Conservation (phyloP, 2,888 invertebrate species). For the Ophraella communa region DNA sequence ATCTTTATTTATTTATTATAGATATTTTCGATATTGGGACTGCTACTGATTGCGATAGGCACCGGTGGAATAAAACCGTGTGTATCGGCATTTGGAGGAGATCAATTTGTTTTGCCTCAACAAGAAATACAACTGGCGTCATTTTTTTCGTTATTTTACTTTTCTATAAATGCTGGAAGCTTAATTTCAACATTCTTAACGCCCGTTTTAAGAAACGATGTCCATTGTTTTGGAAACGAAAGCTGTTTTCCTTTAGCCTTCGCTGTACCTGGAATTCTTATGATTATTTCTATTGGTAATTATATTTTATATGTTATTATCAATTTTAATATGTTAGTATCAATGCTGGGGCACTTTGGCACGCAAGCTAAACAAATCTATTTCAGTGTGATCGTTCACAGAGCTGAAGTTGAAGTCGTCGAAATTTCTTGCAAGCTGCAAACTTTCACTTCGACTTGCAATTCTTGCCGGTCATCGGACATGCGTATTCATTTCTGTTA, state of each 20-base stretch:
- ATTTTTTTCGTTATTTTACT: conserved; percentile 95
- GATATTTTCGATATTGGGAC: conserved; percentile 64
- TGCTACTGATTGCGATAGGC: conserved; percentile 82
- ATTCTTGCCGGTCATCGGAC: too few relatives aligned
- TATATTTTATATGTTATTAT: too few relatives aligned
- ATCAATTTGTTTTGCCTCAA: conserved; percentile 85
- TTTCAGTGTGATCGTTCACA: too few relatives aligned
- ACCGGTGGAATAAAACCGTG: conserved; percentile 97
- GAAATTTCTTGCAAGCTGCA: too few relatives aligned
- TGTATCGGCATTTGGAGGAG: conserved; percentile 94
- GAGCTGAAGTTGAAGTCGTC: too few relatives aligned
- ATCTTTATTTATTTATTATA: conserved; percentile 3
- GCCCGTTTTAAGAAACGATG: conserved; percentile 82
- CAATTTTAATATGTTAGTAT: too few relatives aligned
- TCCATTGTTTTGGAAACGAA: conserved; percentile 76
- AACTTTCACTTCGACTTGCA: too few relatives aligned
- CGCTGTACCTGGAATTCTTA: conserved; percentile 85
- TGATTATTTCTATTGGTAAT: conserved; percentile 82
- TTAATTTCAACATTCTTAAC: conserved; percentile 87
- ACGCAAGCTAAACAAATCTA: too few relatives aligned
- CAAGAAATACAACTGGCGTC: conserved; percentile 79
- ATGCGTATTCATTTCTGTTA: too few relatives aligned
- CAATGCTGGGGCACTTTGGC: too few relatives aligned
- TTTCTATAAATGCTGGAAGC: conserved; percentile 91
- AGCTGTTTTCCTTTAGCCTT: conserved; percentile 88